Conservation (phyloP, 2,113 vertebrate genomes). For the Clarias batrachus region DNA sequence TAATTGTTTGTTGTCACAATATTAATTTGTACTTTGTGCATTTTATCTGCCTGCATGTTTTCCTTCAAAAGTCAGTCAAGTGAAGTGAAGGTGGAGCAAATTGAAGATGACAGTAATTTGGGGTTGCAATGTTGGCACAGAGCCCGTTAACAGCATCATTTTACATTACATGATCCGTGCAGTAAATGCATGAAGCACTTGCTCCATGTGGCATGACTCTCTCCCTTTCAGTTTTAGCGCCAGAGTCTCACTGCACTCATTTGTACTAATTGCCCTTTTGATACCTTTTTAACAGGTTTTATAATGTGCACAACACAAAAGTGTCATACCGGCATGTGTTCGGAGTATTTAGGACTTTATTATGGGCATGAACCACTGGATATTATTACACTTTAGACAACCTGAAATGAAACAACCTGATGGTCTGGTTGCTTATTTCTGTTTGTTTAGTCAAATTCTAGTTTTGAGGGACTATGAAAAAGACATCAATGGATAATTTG, state of each 20-base stretch:
- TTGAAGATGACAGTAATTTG: slow-evolving; percentile 24
- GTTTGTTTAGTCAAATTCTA: not conserved
- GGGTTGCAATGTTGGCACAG: slow-evolving; percentile 10
- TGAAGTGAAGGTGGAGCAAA: slow-evolving; percentile 1
- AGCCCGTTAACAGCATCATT: slow-evolving; percentile 31
- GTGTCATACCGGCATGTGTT: not conserved
- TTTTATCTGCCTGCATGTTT: not conserved
- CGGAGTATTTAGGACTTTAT: not conserved
- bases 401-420: not conserved
- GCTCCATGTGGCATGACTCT: slow-evolving; percentile 27
- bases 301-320: not conserved
- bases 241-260: slow-evolving; percentile 11
- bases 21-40: not conserved
- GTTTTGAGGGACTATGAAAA: not conserved
- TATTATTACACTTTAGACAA: not conserved
- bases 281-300: slow-evolving; percentile 10
- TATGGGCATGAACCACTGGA: not conserved
- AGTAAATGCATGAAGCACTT: slow-evolving; percentile 31
- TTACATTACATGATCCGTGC: slow-evolving; percentile 27
- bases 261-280: slow-evolving; percentile 17
- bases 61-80: slow-evolving; percentile 5
- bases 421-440: not conserved
- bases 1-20: not conserved
- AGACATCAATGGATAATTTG: not conserved
- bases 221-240: slow-evolving; percentile 1